phyloP scores from a whole-genome alignment of 2,888 invertebrate species.

The Colostygia pectinataria region DNA sequence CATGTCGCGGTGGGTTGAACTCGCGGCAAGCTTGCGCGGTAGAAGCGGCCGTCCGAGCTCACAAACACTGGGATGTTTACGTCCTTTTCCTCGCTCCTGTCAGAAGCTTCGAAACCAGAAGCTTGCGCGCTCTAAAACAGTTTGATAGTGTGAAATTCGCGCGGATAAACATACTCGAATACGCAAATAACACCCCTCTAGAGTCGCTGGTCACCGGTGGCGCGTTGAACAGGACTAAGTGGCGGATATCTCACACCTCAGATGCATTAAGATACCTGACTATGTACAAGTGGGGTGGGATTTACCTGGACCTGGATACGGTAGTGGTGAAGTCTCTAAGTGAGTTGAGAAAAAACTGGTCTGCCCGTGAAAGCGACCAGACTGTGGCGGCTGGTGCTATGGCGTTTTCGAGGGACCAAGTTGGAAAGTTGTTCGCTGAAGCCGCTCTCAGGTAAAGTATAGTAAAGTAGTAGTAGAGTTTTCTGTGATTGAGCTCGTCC shows the following conservation, averaged over 20 bases:
- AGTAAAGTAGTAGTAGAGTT: too few species aligned
- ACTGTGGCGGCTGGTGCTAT: conserved; percentile 86
- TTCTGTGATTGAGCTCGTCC: too few species aligned
- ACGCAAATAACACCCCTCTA: conserved; percentile 80
- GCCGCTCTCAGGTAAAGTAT: conserved; percentile 45
- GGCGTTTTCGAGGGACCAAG: conserved; percentile 71
- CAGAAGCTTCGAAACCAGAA: background rate
- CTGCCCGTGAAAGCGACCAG: conserved; percentile 83
- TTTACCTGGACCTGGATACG: conserved; percentile 90
- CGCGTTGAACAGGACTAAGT: conserved; percentile 69
- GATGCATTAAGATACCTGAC: conserved; percentile 87
- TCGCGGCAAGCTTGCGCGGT: conserved; percentile 40
- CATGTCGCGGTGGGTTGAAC: conserved; percentile 76
- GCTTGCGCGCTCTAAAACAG: conserved; percentile 22
- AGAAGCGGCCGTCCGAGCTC: conserved; percentile 37
- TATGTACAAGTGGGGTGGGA: conserved; percentile 89
- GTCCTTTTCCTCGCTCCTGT: conserved; percentile 47
- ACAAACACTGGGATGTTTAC: conserved; percentile 64
- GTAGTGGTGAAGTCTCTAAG: conserved; percentile 85
- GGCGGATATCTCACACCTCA: conserved; percentile 85
- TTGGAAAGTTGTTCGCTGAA: conserved; percentile 44
- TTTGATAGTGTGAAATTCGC: conserved; percentile 79
- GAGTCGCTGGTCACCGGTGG: conserved; percentile 77
- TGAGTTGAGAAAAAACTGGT: conserved; percentile 82
- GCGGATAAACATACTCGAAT: conserved; percentile 76